phyloP scores from a whole-genome alignment of 53 echinoderm and acorn worm species.

The Henricia sp. region DNA sequence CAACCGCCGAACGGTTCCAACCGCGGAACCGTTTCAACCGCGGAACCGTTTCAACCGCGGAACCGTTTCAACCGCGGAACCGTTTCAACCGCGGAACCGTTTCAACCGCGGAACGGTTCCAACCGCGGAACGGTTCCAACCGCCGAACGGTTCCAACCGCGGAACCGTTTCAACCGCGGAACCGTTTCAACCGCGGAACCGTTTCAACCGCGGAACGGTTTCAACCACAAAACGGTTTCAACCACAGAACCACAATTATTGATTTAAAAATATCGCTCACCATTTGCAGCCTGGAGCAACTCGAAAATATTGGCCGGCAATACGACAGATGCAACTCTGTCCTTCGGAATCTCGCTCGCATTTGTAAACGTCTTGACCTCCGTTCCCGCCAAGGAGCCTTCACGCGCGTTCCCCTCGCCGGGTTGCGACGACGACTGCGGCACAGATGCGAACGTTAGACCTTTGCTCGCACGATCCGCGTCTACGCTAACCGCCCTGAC shows the following conservation, averaged over 20 bases:
- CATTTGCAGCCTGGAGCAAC: not conserved
- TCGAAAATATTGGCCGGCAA: not conserved
- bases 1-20: too few relatives aligned
- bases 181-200: too few relatives aligned
- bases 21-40: too few relatives aligned
- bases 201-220: too few relatives aligned
- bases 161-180: too few relatives aligned
- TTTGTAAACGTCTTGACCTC: slow-evolving; percentile 6
- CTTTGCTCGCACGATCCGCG: not conserved
- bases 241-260: not conserved
- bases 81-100: too few relatives aligned
- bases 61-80: too few relatives aligned
- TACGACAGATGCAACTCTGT: not conserved
- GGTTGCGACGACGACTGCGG: not conserved
- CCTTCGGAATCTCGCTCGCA: slow-evolving; percentile 16
- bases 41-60: too few relatives aligned
- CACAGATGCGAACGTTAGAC: slow-evolving; percentile 8
- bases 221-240: too few relatives aligned
- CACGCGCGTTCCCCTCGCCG: not conserved
- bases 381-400: slow-evolving; percentile 11
- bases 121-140: too few relatives aligned
- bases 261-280: not conserved
- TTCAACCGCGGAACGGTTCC: too few relatives aligned
- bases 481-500: slow-evolving; percentile 8
- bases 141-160: too few relatives aligned